Evolutionary conservation across 2,797 vertebrate genomes (phyloP), one percentile per base, ranked within the genome.

Genomic region (Hippocampus kuda): DNA sequence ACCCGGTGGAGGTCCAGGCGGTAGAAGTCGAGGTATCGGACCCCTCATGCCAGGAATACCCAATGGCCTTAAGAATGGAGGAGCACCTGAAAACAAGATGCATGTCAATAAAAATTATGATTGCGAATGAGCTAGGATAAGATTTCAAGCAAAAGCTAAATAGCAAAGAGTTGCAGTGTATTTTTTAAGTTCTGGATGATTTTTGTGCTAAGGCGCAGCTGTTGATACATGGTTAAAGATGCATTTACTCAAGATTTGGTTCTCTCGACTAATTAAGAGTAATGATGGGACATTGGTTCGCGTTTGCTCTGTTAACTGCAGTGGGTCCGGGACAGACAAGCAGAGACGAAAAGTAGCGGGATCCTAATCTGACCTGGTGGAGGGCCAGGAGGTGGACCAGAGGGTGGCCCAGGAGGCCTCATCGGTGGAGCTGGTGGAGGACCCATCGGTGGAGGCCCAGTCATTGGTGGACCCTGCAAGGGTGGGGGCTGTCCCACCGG

Each of bases 61-160:
- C 2, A 94, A 94, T 57, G 96, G 97, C 78, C 96, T 94, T 84
- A 98, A 80, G 89, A 99, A 99, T 0, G 95, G 97, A 84, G 97
- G 95, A 66, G 95, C 95, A 70, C 95, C 96, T 99, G 22, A 65
- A 82, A 70, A 71, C 49, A 34, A 76, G 1, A 79, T n/a, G 69
- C 41, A 11, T 27, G 38, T 12, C 34, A 48, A 48, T n/a, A 38
- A 22, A 9, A 44, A 24, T n/a, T 4, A 34, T 42, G 20, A 67
- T 51, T 0, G 20, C 20, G 30, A n/a, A 51, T 20, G 41, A 38
- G 16, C 11, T n/a, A 46, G 4, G 1, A 61, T 42, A 7, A 49
- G 41, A 34, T 48, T 49, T 30, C 8, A 65, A 26, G 8, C 27
- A 34, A 48, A 26, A 18, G 46, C 56, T 16, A 59, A 15, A 30